Evolutionary conservation across 2,888 invertebrate genomes (phyloP), one percentile per base, ranked within the genome.

Genomic region (Cheilosia pagana): DNA sequence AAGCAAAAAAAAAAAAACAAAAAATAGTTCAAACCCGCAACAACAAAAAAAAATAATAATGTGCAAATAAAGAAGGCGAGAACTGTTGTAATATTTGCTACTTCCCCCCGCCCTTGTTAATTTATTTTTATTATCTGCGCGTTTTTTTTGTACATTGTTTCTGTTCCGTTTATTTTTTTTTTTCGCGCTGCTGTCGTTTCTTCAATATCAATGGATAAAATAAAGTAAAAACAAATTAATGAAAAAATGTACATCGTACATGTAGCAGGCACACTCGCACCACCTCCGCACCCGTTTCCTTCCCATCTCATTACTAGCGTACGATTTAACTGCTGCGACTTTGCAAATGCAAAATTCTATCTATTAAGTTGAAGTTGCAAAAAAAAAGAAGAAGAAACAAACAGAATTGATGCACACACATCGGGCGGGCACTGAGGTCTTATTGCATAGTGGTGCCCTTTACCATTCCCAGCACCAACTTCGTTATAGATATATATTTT

Each of bases 311-410:
- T 62, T 72, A 62, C 53, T 31, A 10, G 53, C 62, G 21, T 72
- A 57, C 62, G 62, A 63, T 63, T 55, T 53, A 71, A 72, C 59
- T 65, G 59, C 68, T 60, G 43, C 62, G 72, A 62, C 72, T 72
- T 52, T 60, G 60, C 52, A 35, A 76, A 76, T 57, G 50, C 52
- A 35, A 65, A 65, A 55, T 67, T 65, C 65, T 67, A 67, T 75
- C 75, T 75, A 67, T 76, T 68, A 76, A 75, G 53, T 31, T 67
- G 21, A 35, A 75, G 48, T 45, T 23, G 59, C 19, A 39, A 57
- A 23, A 45, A 53, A 62, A 25, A 53, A 60, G 28, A 3, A 62
- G 25, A 53, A 60, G 28, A 3, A 52, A 8, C 39, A 52, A 74
- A 57, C 63, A 48, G 35, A 74, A 63, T 63, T 63, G 63, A 74